Percentiles rank a stretch among this genome's conserved stretches.
Conservation (phyloP, 2,888 invertebrate genomes). For the Harpalus rufipes region DNA sequence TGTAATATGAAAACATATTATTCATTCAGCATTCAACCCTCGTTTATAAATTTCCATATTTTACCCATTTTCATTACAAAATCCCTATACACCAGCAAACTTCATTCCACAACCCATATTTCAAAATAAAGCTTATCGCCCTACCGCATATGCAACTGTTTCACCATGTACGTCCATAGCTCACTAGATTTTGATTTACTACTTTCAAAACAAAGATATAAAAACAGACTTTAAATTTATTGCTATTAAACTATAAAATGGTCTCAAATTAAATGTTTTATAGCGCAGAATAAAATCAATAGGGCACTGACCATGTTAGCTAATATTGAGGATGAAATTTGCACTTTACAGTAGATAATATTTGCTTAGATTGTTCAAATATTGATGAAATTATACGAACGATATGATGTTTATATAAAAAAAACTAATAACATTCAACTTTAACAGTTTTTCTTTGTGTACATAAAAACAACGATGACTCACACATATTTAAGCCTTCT, state of each 20-base stretch:
- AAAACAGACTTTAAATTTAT: slow-evolving; percentile 17
- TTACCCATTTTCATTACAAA: background rate
- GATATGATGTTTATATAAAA: background rate
- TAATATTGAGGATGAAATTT: background rate
- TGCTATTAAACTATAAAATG: slow-evolving; percentile 33
- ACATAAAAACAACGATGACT: background rate
- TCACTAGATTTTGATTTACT: slow-evolving; percentile 25
- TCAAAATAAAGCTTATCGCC: background rate
- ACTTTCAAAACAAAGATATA: slow-evolving; percentile 46
- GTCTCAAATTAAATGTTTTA: slow-evolving; percentile 51
- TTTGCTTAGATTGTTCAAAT: background rate
- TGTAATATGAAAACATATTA: too few relatives aligned
- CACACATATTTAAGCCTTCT: background rate
- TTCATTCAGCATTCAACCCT: too few relatives aligned
- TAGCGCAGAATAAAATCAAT: slow-evolving; percentile 52
- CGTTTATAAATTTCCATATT: background rate
- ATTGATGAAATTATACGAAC: background rate
- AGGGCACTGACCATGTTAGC: slow-evolving; percentile 53
- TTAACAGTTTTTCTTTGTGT: background rate
- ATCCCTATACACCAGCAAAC: background rate
- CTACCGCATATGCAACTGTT: slow-evolving; percentile 21
- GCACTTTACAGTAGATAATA: background rate
- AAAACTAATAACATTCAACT: background rate
- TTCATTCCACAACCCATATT: background rate
- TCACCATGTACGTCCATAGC: background rate